Base-by-base conservation (phyloP, 2,113 vertebrate species). In the Cephalopholis sonnerati region DNA sequence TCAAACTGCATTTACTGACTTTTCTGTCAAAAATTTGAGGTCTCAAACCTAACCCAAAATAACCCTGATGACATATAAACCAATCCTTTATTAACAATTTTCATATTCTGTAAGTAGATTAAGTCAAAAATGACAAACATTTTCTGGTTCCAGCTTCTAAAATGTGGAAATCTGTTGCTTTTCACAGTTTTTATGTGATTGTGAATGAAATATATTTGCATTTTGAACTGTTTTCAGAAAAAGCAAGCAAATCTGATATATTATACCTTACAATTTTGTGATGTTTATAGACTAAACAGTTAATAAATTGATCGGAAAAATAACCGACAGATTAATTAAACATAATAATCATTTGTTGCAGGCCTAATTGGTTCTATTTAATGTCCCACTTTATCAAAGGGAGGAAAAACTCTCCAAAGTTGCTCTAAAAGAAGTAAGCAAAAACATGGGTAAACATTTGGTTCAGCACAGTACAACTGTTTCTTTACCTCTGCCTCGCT, bases 381-480 rank as follows among this genome's bases (percentile, higher is more conserved):
- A 71, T 46, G 20, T 46, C 36, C 8, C 9, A 55, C 18, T 71
- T 53, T 39, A 70, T 44, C 58, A 80, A 57, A 64, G 16, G 58
- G 36, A 67, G n/a, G 63, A n/a, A 20, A 50, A 3, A 5, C n/a
- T 53, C 12, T n/a, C 32, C 5, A 70, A 62, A 44, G 29, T 62
- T 13, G 0, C 17, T 61, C 17, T 25, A 18, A 70, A 81, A 44
- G n/a, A 58, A 50, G 18, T 1, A 44, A 53, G 1, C 20, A n/a
- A 39, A 68, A 22, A 50, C n/a, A 16, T 15, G 10, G 57, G 41
- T 39, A 3, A 32, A 9, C 10, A 39, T 67, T 65, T 66, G 77
- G 16, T 66, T 48, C 22, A 9, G 16, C n/a, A 5, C 50, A 54
- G 48, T 5, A 39, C 64, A 83, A 75, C 27, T 8, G n/a, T 50